A percentile compares a stretch with the other conserved stretches of the same genome.
Evolutionary conservation across 1,140 invertebrate species (phyloP).

Genomic region (Drosophila pseudoobscura): DNA sequence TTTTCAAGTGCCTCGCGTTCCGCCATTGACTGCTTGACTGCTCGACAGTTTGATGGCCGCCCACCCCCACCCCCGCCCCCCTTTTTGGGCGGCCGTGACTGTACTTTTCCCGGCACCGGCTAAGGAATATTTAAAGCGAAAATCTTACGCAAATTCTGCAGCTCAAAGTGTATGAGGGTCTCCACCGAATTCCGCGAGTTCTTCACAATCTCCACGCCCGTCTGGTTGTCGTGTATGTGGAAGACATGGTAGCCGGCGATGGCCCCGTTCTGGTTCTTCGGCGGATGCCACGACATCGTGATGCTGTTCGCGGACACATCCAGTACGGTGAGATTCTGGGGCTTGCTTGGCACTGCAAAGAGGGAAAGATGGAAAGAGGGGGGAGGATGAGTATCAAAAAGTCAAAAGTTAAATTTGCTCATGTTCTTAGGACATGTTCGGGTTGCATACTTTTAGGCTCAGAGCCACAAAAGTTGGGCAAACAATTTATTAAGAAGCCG

Average conservation of each 20-base stretch:
- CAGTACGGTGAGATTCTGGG: constrained; percentile 90
- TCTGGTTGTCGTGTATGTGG: constrained; percentile 88
- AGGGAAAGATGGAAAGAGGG: neutral
- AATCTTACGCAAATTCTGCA: constrained; percentile 88
- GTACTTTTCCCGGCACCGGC: constrained; percentile 9
- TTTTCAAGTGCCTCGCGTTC: too few species aligned
- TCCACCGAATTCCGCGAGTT: constrained; percentile 83
- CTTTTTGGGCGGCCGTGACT: constrained; percentile 28
- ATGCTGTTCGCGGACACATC: constrained; percentile 90
- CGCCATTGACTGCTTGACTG: constrained; percentile 6
- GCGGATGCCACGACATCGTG: constrained; percentile 91
- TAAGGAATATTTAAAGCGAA: neutral
- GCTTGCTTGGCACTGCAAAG: constrained; percentile 91
- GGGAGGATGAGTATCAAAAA: constrained; percentile 37
- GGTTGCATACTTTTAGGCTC: constrained; percentile 43
- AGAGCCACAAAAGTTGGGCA: constrained; percentile 20
- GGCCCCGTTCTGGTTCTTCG: constrained; percentile 88
- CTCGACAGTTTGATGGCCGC: constrained; percentile 30
- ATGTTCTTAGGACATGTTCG: constrained; percentile 44
- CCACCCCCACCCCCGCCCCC: too few species aligned
- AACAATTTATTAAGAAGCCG: neutral
- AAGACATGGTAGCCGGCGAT: constrained; percentile 89
- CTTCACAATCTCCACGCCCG: constrained; percentile 86
- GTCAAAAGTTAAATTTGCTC: constrained; percentile 51
- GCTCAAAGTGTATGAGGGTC: constrained; percentile 84